phyloP scores from a whole-genome alignment of 2,888 invertebrate species.

The Synergus itoensis region DNA sequence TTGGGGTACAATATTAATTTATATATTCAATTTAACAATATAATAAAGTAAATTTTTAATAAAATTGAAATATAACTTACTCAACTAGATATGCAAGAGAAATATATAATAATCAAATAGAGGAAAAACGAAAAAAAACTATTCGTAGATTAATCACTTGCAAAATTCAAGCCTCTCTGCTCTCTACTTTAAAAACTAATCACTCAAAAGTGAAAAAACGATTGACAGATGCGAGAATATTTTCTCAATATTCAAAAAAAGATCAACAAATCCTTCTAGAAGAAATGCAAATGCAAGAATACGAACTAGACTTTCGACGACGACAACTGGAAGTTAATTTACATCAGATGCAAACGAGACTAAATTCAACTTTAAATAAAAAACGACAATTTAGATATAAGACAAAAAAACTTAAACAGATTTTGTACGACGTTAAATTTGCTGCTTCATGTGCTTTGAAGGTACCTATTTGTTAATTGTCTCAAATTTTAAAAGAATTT shows the following conservation, averaged over 20 bases:
- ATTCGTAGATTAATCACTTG: neutral
- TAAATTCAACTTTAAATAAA: conserved; percentile 50
- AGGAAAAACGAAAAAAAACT: neutral
- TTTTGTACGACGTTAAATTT: conserved; percentile 63
- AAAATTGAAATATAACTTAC: neutral
- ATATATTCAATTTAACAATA: neutral
- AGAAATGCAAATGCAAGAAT: neutral
- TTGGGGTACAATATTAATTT: neutral
- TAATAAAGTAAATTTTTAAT: neutral
- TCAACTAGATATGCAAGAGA: conserved; percentile 1
- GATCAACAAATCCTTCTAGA: neutral
- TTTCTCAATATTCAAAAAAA: neutral
- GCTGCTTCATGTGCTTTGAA: conserved; percentile 60
- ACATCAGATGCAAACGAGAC: conserved; percentile 59
- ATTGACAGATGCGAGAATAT: neutral
- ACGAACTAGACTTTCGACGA: conserved; percentile 27
- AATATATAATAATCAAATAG: conserved; percentile 27
- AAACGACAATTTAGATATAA: conserved; percentile 50
- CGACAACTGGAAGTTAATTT: conserved; percentile 59
- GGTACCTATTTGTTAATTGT: conserved; percentile 52
- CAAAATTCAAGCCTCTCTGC: conserved; percentile 44
- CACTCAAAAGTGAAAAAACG: neutral
- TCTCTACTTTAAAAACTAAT: conserved; percentile 3
- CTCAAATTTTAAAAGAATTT: neutral
- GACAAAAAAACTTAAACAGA: conserved; percentile 55